These are phyloP conservation scores for Amphipoea oculea DNA, from an alignment of 2,888 invertebrate species.

Conservation along the genomic window DNA sequence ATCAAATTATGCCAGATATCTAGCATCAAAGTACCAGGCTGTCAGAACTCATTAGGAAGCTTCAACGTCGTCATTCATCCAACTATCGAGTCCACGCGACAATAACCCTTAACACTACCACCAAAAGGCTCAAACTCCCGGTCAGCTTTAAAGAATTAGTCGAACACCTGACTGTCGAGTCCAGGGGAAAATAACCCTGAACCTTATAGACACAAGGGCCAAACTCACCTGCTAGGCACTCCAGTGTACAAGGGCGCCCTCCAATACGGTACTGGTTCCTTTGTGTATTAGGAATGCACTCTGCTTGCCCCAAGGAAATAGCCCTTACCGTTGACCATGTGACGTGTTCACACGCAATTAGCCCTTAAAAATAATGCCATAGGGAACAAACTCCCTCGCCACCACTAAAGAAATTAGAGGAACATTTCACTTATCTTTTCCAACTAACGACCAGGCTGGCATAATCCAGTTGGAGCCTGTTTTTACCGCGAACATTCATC, in stretches of 20 bases:
- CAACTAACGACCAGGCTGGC: too few species aligned
- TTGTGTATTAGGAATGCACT: constrained; percentile 95
- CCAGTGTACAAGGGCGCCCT: constrained; percentile 97
- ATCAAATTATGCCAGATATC: background rate
- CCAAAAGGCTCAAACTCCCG: background rate
- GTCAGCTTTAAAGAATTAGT: background rate
- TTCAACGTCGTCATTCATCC: background rate
- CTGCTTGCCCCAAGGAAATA: constrained; percentile 98
- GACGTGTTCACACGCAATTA: too few species aligned
- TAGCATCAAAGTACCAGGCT: constrained; percentile 2
- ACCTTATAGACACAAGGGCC: fast-evolving
- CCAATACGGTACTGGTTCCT: constrained; percentile 98
- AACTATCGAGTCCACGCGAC: background rate
- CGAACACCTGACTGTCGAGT: background rate
- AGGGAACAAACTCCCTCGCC: too few species aligned
- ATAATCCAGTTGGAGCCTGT: too few species aligned
- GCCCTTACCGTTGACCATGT: constrained; percentile 98
- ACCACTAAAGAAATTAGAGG: too few species aligned
- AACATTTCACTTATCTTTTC: too few species aligned
- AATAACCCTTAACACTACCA: background rate
- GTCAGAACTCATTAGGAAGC: background rate
- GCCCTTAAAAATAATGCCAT: too few species aligned
- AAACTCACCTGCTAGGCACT: constrained; percentile 90
- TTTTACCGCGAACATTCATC: background rate
- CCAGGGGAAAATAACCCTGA: background rate